Conservation (phyloP, 2,113 vertebrate species). For the Pomatostomus ruficeps region DNA sequence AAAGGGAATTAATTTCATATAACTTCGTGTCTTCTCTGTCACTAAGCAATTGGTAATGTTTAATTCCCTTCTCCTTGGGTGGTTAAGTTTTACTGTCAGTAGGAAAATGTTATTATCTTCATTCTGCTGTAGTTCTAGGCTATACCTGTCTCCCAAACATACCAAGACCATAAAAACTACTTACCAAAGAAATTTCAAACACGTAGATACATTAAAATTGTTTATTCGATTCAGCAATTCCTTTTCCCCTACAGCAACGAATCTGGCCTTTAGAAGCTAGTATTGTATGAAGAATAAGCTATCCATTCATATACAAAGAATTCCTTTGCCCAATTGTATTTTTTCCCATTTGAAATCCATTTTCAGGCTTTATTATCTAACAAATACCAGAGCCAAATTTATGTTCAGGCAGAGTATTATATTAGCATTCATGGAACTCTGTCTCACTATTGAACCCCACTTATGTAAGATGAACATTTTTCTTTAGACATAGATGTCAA, state of each 20-base stretch:
- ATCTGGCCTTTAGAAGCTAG: neutral
- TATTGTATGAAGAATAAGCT: neutral
- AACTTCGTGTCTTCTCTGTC: neutral
- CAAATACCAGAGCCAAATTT: neutral
- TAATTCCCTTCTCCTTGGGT: neutral
- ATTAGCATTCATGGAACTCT: neutral
- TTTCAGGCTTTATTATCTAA: neutral
- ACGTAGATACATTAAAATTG: neutral
- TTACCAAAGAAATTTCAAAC: neutral
- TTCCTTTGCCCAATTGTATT: neutral
- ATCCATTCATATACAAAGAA: neutral
- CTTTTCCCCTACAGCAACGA: neutral
- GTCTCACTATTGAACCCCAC: neutral
- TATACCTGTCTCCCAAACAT: neutral
- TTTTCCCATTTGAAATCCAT: neutral
- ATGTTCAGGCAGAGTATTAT: neutral
- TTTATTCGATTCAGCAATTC: neutral
- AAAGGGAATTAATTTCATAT: neutral
- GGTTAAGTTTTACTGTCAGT: conserved; percentile 10
- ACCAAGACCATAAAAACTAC: neutral
- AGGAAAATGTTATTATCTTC: neutral
- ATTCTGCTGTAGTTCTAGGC: neutral
- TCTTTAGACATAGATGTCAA: neutral
- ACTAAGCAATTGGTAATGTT: neutral
- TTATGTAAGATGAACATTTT: neutral